phyloP scores from a whole-genome alignment of 2,888 invertebrate genomes.

The Leptopterna dolabrata region DNA sequence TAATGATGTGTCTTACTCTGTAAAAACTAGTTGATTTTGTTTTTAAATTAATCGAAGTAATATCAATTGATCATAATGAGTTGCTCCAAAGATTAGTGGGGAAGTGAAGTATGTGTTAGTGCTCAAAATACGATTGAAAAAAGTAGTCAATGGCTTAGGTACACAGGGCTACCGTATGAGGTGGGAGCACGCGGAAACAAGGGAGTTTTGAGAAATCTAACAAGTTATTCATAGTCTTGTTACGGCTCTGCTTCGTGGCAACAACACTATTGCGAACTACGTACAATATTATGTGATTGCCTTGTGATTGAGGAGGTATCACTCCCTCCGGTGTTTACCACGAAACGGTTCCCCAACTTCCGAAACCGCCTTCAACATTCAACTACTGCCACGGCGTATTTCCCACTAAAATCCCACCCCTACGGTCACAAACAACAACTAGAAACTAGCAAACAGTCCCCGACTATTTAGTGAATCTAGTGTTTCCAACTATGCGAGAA shows the following conservation, averaged over 20 bases:
- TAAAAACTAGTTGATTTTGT: too few relatives aligned
- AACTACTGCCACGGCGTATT: background rate
- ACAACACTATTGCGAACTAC: background rate
- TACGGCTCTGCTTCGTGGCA: background rate
- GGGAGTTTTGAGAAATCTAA: too few relatives aligned
- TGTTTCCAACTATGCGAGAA: conserved; percentile 31
- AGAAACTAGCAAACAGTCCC: conserved; percentile 21
- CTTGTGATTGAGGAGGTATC: conserved; percentile 4
- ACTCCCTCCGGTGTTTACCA: conserved; percentile 10
- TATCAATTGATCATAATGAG: too few relatives aligned
- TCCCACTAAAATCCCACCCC: background rate
- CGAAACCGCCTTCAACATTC: conserved; percentile 10
- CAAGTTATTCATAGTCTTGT: too few relatives aligned
- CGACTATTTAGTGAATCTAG: conserved; percentile 43
- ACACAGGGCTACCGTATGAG: too few relatives aligned
- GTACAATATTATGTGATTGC: background rate
- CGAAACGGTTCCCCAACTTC: background rate
- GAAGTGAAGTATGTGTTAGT: too few relatives aligned
- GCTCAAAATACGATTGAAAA: too few relatives aligned
- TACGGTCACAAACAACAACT: conserved; percentile 24
- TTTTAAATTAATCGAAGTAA: too few relatives aligned
- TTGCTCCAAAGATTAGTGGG: too few relatives aligned
- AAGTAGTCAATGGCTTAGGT: too few relatives aligned
- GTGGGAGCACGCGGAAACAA: too few relatives aligned
- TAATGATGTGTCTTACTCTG: too few relatives aligned